Conservation (phyloP, 1,140 invertebrate genomes). For the Sminthurinus signatus region DNA sequence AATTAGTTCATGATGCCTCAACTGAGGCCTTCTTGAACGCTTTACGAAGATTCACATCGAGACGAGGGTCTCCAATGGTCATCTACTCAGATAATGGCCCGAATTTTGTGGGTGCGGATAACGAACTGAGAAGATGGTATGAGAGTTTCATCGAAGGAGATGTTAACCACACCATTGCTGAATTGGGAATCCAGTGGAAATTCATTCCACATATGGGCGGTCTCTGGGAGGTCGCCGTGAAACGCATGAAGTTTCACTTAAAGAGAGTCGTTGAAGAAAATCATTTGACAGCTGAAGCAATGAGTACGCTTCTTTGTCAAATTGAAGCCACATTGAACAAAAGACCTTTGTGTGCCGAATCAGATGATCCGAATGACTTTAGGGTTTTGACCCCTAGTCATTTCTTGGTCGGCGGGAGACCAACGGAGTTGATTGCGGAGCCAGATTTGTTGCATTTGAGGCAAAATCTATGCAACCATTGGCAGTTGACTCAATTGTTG, state of each 20-base stretch:
- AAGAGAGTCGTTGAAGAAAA: slow-evolving; percentile 39
- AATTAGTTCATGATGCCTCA: slow-evolving; percentile 38
- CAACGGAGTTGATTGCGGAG: slow-evolving; percentile 30
- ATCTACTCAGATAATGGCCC: slow-evolving; percentile 44
- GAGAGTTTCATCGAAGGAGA: neutral
- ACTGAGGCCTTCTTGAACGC: slow-evolving; percentile 22
- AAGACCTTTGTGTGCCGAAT: slow-evolving; percentile 8
- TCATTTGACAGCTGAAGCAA: slow-evolving; percentile 32
- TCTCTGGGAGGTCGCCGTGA: slow-evolving; percentile 47
- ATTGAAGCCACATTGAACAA: slow-evolving; percentile 26
- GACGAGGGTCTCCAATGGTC: slow-evolving; percentile 41
- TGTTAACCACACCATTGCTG: neutral
- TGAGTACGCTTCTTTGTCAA: slow-evolving; percentile 16
- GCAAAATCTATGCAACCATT: neutral
- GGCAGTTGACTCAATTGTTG: slow-evolving; percentile 20
- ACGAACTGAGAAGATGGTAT: slow-evolving; percentile 3
- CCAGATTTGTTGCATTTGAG: slow-evolving; percentile 1
- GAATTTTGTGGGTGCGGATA: slow-evolving; percentile 42
- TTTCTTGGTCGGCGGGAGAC: slow-evolving; percentile 41
- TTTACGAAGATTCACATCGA: slow-evolving; percentile 39
- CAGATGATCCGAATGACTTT: slow-evolving; percentile 25
- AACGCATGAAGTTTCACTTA: slow-evolving; percentile 45
- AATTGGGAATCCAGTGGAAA: slow-evolving; percentile 45
- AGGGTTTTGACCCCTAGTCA: slow-evolving; percentile 38
- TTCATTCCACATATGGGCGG: slow-evolving; percentile 49